These are phyloP conservation scores for Sebastes steindachneri DNA, from an alignment of 2,797 vertebrate species.

Conservation along the genomic window DNA sequence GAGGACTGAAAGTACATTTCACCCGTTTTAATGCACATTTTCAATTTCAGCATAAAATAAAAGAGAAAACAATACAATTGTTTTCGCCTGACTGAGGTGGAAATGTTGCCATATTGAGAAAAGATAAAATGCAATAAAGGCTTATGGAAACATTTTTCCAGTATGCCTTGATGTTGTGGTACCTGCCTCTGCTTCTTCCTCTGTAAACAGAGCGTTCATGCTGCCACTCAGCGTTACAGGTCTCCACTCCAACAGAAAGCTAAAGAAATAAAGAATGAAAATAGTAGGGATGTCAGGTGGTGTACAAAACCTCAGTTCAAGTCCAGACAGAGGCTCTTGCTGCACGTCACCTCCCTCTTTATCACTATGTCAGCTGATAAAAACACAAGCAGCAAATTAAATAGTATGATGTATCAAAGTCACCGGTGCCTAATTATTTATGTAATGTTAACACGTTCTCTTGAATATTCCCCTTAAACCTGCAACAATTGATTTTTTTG, in stretches of 20 bases:
- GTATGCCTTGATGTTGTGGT: not conserved
- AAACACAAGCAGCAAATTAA: not conserved
- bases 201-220: not conserved
- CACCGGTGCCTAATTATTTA: not conserved
- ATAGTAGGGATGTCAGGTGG: not conserved
- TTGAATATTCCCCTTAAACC: not conserved
- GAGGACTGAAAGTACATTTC: not conserved
- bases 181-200: not conserved
- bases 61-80: not conserved
- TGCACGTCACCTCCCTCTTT: not conserved
- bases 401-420: not conserved
- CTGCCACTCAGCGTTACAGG: not conserved
- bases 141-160: not conserved
- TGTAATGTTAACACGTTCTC: not conserved
- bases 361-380: not conserved
- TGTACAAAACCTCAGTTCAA: too few species aligned
- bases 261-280: not conserved
- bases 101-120: not conserved
- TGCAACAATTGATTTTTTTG: not conserved
- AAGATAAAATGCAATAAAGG: not conserved
- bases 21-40: slow-evolving; percentile 6
- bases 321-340: not conserved
- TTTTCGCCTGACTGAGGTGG: not conserved
- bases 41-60: not conserved
- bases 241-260: not conserved